Base-by-base conservation (phyloP, 2,888 invertebrate genomes). In the Crossocerus cetratus region DNA sequence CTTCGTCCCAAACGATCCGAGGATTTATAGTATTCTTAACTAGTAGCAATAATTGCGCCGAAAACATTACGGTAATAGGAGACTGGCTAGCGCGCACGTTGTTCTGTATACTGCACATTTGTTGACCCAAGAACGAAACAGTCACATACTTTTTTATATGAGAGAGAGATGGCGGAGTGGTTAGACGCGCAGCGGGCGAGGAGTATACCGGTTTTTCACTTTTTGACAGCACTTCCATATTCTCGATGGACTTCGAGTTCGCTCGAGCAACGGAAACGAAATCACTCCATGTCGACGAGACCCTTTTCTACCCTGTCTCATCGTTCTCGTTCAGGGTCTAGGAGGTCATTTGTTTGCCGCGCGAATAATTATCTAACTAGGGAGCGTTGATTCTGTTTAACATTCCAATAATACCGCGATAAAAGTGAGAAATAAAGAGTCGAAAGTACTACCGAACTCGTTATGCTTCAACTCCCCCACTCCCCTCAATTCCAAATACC, bases 381-480 rank as follows among this genome's bases (percentile, higher is more conserved):
- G 67, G 59, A 70, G 69, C 71, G 70, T 56, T 44, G 55, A 69
- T 80, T 72, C 78, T 67, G 76, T 83, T 86, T 83, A 84, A 83
- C 81, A 82, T 84, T 86, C 81, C 82, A 77, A 76, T 83, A 82
- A 83, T 75, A 77, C 78, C 78, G 71, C 69, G 74, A 77, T 65
- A 80, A 69, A 72, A 69, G 54, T 59, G 61, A 69, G 65, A 76
- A 83, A 84, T 81, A 85, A 82, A 83, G 73, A 69, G 81, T 81
- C 81, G 78, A 79, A 65, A 77, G 76, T 68, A 74, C 23, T 49
- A 32, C 32, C 13, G 16, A 14, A 49, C 16, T 49, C 13, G 5
- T 49, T 32, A 32, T 32, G 32, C 8, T 2, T 5, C 8, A 32
- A 32, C 5, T 49, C 0, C 14, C 2, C 14, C 14, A 49, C 16